Percentiles rank a stretch among this genome's conserved stretches.
These are phyloP conservation scores for fruit fly (Drosophila melanogaster) DNA, from an alignment of 1,140 invertebrate species.

Conservation along the genomic window DNA sequence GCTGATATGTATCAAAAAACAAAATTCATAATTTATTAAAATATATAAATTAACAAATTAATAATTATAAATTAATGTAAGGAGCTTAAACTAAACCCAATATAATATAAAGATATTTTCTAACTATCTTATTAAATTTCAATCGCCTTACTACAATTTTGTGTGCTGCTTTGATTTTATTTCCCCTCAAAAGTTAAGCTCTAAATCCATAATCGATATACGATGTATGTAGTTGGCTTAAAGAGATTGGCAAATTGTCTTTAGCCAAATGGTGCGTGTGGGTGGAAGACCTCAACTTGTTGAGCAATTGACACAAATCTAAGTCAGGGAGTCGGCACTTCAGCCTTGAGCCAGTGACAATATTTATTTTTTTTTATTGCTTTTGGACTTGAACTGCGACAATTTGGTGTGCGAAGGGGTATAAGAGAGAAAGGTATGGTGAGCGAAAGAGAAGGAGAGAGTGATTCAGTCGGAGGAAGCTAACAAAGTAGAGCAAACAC, in stretches of 20 bases:
- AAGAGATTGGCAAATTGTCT: conserved; percentile 38
- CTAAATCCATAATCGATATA: conserved; percentile 1
- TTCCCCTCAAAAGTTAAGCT: background rate
- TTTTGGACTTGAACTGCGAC: conserved; percentile 46
- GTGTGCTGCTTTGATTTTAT: background rate
- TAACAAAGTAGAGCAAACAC: conserved; percentile 44
- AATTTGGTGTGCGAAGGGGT: conserved; percentile 2
- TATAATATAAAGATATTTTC: no score
- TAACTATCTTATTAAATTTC: background rate
- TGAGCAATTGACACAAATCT: conserved; percentile 67
- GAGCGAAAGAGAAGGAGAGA: background rate
- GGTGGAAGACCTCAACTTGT: conserved; percentile 43
- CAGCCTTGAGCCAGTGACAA: conserved; percentile 51
- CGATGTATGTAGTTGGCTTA: conserved; percentile 13
- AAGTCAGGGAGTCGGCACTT: conserved; percentile 32
- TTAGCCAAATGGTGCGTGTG: conserved; percentile 31
- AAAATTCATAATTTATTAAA: no score
- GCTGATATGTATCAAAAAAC: no score
- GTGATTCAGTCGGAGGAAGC: conserved; percentile 23
- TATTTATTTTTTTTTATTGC: background rate
- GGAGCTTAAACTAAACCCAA: no score
- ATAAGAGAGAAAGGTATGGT: conserved; percentile 1
- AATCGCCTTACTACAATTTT: background rate
- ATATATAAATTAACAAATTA: no score
- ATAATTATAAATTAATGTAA: no score